These are phyloP conservation scores for Calcarius lapponicus DNA, from an alignment of 2,797 vertebrate species.

Conservation along the genomic window DNA sequence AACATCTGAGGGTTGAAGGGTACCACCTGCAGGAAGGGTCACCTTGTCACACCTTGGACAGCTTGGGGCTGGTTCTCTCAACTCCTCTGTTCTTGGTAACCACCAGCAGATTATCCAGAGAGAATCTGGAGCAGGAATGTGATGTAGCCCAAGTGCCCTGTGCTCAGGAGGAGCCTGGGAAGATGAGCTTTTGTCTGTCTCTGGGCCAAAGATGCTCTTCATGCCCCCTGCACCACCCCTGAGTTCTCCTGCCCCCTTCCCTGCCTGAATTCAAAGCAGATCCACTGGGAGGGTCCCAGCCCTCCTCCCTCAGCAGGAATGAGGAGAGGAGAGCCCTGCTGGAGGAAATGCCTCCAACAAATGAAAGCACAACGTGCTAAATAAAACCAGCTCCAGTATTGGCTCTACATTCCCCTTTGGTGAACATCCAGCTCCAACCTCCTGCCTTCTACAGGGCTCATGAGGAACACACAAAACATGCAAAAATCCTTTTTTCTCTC, in stretches of 20 bases:
- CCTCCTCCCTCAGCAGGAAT: not conserved
- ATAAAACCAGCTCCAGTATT: not conserved
- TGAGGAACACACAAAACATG: accelerated
- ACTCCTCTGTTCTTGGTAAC: accelerated
- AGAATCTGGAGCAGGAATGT: not conserved
- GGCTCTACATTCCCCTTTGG: not conserved
- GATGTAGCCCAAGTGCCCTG: not conserved
- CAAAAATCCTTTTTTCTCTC: accelerated
- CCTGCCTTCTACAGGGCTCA: not conserved
- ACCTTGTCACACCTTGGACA: not conserved
- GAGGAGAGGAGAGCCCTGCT: accelerated
- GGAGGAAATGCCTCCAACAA: not conserved
- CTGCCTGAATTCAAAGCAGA: not conserved
- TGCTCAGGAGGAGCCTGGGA: not conserved
- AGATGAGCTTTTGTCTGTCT: not conserved
- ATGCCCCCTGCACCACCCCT: accelerated
- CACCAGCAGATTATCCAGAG: not conserved
- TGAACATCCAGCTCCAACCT: not conserved
- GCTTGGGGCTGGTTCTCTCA: not conserved
- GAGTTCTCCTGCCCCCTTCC: not conserved
- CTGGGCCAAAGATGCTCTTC: not conserved
- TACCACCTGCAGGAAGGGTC: not conserved
- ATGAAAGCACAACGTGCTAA: not conserved
- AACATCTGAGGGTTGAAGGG: not conserved
- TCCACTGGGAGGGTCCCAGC: accelerated